Conservation (phyloP, 2,113 vertebrate genomes). For the Tricholaema leucomelas region DNA sequence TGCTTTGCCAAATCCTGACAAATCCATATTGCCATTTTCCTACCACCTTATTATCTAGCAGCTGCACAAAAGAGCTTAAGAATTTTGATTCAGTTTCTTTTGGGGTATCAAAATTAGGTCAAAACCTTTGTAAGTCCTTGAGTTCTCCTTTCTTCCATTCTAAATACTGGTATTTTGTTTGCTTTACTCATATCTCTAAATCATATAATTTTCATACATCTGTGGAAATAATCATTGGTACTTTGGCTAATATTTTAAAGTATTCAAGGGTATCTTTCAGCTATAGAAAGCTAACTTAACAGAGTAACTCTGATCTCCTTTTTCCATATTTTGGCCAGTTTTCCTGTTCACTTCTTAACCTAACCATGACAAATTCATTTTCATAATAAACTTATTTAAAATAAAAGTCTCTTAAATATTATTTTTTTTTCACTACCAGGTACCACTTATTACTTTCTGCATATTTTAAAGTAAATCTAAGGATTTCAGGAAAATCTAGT, state of each 20-base stretch:
- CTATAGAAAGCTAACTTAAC: background rate
- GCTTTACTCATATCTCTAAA: background rate
- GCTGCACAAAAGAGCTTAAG: background rate
- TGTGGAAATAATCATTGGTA: background rate
- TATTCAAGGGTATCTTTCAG: background rate
- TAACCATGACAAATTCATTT: background rate
- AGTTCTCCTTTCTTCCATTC: background rate
- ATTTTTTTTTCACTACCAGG: background rate
- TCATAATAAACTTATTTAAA: background rate
- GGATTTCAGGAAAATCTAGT: background rate
- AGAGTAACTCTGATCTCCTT: background rate
- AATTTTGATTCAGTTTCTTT: background rate
- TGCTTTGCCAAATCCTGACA: slow-evolving; percentile 45
- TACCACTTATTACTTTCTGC: background rate
- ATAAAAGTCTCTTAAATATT: background rate
- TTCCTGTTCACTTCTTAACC: background rate
- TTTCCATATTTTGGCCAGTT: background rate
- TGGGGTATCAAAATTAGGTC: background rate
- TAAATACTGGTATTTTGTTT: background rate
- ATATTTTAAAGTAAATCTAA: background rate
- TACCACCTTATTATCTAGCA: background rate
- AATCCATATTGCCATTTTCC: slow-evolving; percentile 13
- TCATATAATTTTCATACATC: background rate
- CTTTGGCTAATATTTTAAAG: background rate
- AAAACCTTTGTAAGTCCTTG: background rate